Evolutionary conservation across 2,888 invertebrate species (phyloP), one percentile per base, ranked within the genome.

Genomic region (Drosophila basisetae): DNA sequence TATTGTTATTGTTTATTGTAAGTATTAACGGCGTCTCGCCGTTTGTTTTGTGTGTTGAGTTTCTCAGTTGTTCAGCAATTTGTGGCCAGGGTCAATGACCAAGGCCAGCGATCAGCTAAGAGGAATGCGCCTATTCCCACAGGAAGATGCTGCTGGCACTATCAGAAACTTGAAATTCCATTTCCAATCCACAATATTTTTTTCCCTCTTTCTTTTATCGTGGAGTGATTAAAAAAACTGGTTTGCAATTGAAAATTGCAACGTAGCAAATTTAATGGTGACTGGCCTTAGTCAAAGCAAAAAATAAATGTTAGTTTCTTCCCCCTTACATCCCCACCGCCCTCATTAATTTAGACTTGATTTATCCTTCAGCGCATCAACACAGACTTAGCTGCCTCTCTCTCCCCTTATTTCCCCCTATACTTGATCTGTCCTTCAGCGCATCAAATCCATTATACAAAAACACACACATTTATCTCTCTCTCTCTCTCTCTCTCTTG

Each of bases 11-110:
- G 70, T 73, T 81, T 80, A 66, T 67, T 71, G 43, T 70, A 70
- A 68, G 47, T 62, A 39, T 77, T 79, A 79, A 76, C 78, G 77
- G 77, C 30, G 30, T 47, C 47, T 47, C 35, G 28, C 37, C 18
- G 37, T 52, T 65, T 53, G 61, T 28, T 22, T 28, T 53, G 50
- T 54, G 62, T 33, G 68, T 22, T 76, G 55, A 69, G 65, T 33
- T 74, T 63, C 35, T 47, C 39, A 50, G 47, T 13, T 39, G 39
- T n/a, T 56, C 16, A 41, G 41, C 39, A 30, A 41, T 22, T 22
- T 13, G 30, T 60, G 39, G 50, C 47, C 70, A 75, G 82, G 84
- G 89, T 89, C 84, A 84, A 77, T 87, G 90, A 85, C 88, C 82
- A 79, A 50, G 35, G 37, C 52, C 52, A 68, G 60, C 30, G 50